phyloP scores from a whole-genome alignment of 1,140 invertebrate genomes.

The Leptopilina boulardi region DNA sequence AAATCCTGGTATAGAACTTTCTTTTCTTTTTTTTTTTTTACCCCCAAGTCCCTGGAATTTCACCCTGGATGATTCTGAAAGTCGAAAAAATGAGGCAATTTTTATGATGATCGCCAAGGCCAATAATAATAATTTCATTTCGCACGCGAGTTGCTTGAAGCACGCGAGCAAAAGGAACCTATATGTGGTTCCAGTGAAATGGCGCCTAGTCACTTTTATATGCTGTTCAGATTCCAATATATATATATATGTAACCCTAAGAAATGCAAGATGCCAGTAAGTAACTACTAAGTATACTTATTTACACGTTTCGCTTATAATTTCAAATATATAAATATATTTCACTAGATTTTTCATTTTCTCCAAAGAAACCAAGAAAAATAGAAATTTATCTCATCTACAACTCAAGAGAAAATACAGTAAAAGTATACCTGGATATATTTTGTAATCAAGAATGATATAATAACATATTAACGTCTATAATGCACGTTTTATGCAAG shows the following conservation, averaged over 20 bases:
- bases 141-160: slow-evolving; percentile 53
- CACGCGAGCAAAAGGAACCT: slow-evolving; percentile 50
- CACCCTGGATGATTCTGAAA: neutral
- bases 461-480: neutral
- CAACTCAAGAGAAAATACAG: neutral
- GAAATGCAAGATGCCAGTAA: slow-evolving; percentile 38
- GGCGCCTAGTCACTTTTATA: slow-evolving; percentile 41
- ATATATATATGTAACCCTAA: slow-evolving; percentile 38
- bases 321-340: neutral
- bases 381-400: neutral
- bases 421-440: neutral
- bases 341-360: neutral
- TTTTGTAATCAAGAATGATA: slow-evolving; percentile 6
- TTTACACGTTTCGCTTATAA: neutral
- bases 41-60: neutral
- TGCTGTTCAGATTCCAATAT: slow-evolving; percentile 32
- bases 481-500: neutral
- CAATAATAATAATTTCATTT: slow-evolving; percentile 53
- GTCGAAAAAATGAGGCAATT: neutral
- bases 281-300: slow-evolving; percentile 15
- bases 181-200: slow-evolving; percentile 42
- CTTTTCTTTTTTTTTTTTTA: neutral
- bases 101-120: slow-evolving; percentile 45
- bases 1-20: neutral
- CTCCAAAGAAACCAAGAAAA: no score